Conservation (phyloP, 2,888 invertebrate species). For the Caenorhabditis virilis region DNA sequence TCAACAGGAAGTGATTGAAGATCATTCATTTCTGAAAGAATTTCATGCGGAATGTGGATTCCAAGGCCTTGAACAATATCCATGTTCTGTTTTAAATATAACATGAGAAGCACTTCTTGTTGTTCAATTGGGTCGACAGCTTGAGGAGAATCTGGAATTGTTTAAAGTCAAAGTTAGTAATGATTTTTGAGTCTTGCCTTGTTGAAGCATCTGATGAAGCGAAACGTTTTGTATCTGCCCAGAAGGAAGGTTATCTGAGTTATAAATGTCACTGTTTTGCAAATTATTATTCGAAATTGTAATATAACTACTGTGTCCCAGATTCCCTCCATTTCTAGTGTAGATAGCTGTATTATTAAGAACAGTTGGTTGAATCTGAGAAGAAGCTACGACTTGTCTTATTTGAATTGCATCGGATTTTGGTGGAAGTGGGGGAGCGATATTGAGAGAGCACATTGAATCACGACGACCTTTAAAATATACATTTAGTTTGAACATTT, state of each 20-base stretch:
- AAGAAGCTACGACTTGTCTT: constrained; percentile 17
- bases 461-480: constrained; percentile 24
- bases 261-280: too few relatives aligned
- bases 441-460: constrained; percentile 23
- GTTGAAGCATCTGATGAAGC: constrained; percentile 8
- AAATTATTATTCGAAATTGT: too few relatives aligned
- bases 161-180: too few relatives aligned
- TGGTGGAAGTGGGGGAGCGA: constrained; percentile 41
- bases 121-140: constrained; percentile 34
- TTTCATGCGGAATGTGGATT: constrained; percentile 30
- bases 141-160: constrained; percentile 33
- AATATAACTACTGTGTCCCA: too few relatives aligned
- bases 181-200: too few relatives aligned
- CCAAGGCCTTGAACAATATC: constrained; percentile 41
- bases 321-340: too few relatives aligned
- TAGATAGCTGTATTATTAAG: too few relatives aligned
- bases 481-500: too few relatives aligned
- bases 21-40: constrained; percentile 35
- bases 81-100: constrained; percentile 47
- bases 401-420: constrained; percentile 41
- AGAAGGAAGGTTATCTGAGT: too few relatives aligned
- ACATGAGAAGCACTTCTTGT: constrained; percentile 46
- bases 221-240: too few relatives aligned
- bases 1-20: constrained; percentile 33
- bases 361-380: too few relatives aligned